Evolutionary conservation across 2,888 invertebrate species (phyloP), one percentile per base, ranked within the genome.

Genomic region (Tinea pellionella): DNA sequence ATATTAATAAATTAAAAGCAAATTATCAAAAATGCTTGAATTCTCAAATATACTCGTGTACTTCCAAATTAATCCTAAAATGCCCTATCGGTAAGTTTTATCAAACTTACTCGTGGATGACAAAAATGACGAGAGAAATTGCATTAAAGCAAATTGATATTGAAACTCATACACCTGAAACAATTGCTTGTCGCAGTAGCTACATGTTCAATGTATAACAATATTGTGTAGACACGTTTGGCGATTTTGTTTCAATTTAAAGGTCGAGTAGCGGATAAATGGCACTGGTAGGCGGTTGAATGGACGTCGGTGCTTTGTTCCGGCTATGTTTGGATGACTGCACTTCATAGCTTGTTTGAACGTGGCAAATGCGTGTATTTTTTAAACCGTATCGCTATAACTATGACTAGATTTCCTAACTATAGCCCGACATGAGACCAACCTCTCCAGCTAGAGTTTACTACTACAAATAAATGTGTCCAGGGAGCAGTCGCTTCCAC

Each of bases 231-330:
- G 66, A 65, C 64, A 66, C 65, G 67, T 69, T 70, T 67, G 74
- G 68, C 71, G 70, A 75, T 77, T 79, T 80, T 77, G 75, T 80
- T 80, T 77, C 75, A 77, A 75, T 80, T 78, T 73, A 77, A 80
- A 79, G 74, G 74, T 75, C 73, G 75, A 74, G 72, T 70, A 74
- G 74, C 69, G 76, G 73, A 78, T 78, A 77, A 77, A 72, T 71
- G 70, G 72, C 72, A 77, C 77, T 78, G 65, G 69, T 70, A 69
- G 76, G 70, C 77, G 78, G 68, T 68, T 73, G 75, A 76, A 73
- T 68, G 74, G 69, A 68, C 70, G 73, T 72, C 70, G 71, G 72
- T 73, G 79, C 80, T 81, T 81, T 82, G 80, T 77, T 67, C 63
- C 68, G 69, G 68, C 65, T 67, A 65, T 68, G 71, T 80, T 72